phyloP scores from a whole-genome alignment of 2,797 vertebrate genomes.

The Microctenopoma stevenorrisi region DNA sequence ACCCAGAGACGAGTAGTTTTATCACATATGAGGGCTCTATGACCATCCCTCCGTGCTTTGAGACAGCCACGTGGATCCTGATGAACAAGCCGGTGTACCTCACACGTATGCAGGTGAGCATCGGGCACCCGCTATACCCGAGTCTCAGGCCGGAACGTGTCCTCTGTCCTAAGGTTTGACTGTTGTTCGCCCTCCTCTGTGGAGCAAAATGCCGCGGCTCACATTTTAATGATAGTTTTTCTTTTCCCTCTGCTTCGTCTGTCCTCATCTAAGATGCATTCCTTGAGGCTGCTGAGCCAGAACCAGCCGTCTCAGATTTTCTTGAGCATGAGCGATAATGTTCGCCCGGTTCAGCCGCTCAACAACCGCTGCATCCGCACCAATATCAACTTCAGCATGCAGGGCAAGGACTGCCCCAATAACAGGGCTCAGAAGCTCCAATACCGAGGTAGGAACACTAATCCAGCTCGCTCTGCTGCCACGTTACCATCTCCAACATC shows the following conservation, averaged over 20 bases:
- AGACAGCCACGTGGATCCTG: slow-evolving; percentile 97
- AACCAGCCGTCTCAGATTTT: slow-evolving; percentile 99
- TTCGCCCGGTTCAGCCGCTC: slow-evolving; percentile 95
- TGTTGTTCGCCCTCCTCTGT: slow-evolving; percentile 8
- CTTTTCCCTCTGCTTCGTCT: neutral
- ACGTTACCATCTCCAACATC: neutral
- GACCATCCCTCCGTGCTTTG: slow-evolving; percentile 97
- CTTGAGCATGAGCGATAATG: slow-evolving; percentile 99
- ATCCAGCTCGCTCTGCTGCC: neutral
- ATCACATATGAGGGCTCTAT: slow-evolving; percentile 98
- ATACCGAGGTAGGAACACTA: slow-evolving; percentile 89
- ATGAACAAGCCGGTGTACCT: slow-evolving; percentile 99
- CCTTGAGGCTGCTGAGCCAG: slow-evolving; percentile 96
- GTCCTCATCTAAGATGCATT: slow-evolving; percentile 90
- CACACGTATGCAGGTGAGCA: slow-evolving; percentile 97
- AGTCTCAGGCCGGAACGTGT: slow-evolving; percentile 9
- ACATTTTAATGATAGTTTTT: slow-evolving; percentile 3
- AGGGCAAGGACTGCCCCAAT: slow-evolving; percentile 98
- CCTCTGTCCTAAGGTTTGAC: neutral
- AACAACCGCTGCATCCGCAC: slow-evolving; percentile 99
- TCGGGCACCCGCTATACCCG: neutral
- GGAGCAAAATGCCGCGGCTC: slow-evolving; percentile 17
- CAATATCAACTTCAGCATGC: slow-evolving; percentile 99
- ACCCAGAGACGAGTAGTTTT: slow-evolving; percentile 96
- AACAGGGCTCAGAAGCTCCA: slow-evolving; percentile 98